Percentiles rank a stretch among this genome's conserved stretches.
Evolutionary conservation across 1,140 invertebrate genomes (phyloP).

Genomic region (Rhagoletis zephyria): DNA sequence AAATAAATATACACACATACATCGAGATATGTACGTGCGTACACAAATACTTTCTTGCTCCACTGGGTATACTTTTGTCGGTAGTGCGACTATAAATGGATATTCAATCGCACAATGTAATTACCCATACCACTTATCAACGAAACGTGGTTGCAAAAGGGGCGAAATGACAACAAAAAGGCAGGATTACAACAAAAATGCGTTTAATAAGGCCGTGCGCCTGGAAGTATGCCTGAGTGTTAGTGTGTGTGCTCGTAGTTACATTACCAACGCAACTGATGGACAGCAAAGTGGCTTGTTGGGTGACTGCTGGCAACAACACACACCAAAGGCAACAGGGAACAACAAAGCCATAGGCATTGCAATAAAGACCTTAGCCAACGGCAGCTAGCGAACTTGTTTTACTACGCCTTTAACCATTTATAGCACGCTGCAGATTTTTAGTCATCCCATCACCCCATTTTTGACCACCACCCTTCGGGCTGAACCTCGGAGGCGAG

Average conservation of each 20-base stretch:
- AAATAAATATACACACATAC: background rate
- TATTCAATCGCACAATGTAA: constrained; percentile 46
- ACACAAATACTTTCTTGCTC: background rate
- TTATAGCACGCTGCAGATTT: background rate
- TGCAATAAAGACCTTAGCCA: background rate
- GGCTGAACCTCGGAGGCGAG: background rate
- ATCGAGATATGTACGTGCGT: background rate
- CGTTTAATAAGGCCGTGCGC: background rate
- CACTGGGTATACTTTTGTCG: background rate
- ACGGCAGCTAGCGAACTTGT: background rate
- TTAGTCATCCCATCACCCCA: no score
- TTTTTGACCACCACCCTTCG: no score
- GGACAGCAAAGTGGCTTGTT: background rate
- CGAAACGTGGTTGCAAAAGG: background rate
- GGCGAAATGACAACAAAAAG: background rate
- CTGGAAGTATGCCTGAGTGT: background rate
- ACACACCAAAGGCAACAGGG: background rate
- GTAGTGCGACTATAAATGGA: background rate
- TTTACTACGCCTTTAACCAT: background rate
- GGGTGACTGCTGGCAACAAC: background rate
- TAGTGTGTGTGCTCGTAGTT: no score
- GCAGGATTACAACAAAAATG: background rate
- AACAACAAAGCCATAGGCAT: background rate
- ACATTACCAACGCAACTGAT: background rate
- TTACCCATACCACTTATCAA: background rate